These are phyloP conservation scores for Planococcus citri DNA, from an alignment of 1,140 invertebrate genomes.

Conservation along the genomic window DNA sequence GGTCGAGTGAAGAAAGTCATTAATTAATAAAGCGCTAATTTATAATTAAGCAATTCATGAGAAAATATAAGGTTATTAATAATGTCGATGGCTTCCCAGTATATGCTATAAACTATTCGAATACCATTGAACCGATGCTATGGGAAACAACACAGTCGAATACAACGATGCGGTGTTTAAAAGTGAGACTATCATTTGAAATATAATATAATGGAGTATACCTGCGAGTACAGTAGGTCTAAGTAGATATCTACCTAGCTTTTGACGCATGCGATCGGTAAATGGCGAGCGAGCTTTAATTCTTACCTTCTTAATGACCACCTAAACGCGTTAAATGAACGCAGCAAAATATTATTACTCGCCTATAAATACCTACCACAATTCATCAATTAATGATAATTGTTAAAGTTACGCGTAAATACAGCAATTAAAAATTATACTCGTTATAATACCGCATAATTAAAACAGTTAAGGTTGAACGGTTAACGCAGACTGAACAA, in stretches of 20 bases:
- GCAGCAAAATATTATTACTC: background rate
- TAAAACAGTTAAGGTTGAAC: background rate
- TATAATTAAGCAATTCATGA: conserved; percentile 20
- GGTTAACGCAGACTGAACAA: background rate
- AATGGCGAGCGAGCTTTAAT: background rate
- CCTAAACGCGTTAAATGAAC: background rate
- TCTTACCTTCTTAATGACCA: background rate
- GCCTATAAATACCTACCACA: background rate
- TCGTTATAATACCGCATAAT: background rate
- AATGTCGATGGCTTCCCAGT: conserved; percentile 13
- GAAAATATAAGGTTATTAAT: conserved; percentile 18
- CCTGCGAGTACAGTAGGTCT: no score
- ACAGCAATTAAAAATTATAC: conserved; percentile 8
- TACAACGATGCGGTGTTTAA: no score
- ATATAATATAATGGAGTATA: background rate
- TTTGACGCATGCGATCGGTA: background rate
- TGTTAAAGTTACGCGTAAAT: background rate
- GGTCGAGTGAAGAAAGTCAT: conserved; percentile 17
- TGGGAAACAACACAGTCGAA: background rate
- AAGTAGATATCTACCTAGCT: no score
- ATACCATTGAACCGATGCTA: conserved; percentile 10
- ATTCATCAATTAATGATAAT: conserved; percentile 4
- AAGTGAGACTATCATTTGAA: no score
- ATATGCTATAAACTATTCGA: conserved; percentile 2
- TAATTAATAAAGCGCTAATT: conserved; percentile 20